phyloP scores from a whole-genome alignment of 2,113 vertebrate species.

The Oenanthe melanoleuca region DNA sequence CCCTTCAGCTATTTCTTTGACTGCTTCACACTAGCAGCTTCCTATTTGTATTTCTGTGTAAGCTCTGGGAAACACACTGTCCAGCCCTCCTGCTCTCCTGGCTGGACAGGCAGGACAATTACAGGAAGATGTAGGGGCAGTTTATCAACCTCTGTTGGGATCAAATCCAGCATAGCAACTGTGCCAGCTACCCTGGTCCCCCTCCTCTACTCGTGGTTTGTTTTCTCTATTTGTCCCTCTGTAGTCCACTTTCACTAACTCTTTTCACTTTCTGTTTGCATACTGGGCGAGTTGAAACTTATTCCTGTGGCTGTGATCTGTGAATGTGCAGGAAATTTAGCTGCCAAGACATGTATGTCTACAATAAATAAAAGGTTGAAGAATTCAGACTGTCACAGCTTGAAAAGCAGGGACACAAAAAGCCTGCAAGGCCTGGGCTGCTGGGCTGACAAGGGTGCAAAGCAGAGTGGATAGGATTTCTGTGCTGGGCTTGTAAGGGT shows the following conservation, averaged over 20 bases:
- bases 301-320: not conserved
- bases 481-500: not conserved
- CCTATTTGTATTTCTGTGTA: not conserved
- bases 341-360: not conserved
- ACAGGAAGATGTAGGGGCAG: not conserved
- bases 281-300: not conserved
- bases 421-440: not conserved
- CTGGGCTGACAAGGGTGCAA: not conserved
- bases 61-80: not conserved
- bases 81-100: not conserved
- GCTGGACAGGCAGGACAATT: not conserved
- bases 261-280: constrained; percentile 20
- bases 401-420: not conserved
- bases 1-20: not conserved
- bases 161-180: not conserved
- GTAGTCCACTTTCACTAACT: not conserved
- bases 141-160: not conserved
- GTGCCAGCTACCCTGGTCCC: not conserved
- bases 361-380: not conserved
- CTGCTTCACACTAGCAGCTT: not conserved
- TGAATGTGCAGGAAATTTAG: not conserved
- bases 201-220: not conserved
- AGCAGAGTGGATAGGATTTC: not conserved
- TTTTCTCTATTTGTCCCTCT: not conserved
- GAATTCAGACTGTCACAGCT: not conserved